phyloP scores from a whole-genome alignment of 2,888 invertebrate genomes.

The Saturnia pavonia region DNA sequence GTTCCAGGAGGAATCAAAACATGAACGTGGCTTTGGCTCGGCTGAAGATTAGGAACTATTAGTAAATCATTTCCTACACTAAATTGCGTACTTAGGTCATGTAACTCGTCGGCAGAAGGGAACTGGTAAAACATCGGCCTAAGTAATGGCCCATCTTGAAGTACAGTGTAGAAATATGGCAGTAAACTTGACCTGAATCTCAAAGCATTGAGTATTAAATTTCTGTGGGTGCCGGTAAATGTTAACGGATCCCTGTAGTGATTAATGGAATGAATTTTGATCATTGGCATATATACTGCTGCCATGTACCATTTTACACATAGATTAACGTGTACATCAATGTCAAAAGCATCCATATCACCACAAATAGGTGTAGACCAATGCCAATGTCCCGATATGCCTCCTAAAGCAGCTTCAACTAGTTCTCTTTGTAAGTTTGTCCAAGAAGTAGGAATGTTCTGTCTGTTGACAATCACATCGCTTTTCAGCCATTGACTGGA shows the following conservation, averaged over 20 bases:
- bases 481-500: slow-evolving; percentile 62
- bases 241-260: slow-evolving; percentile 68
- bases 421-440: slow-evolving; percentile 76
- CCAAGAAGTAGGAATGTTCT: slow-evolving; percentile 83
- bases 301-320: slow-evolving; percentile 87
- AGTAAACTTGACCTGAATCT: slow-evolving; percentile 72
- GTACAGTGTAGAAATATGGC: slow-evolving; percentile 82
- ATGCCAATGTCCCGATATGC: slow-evolving; percentile 73
- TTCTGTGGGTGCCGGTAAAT: slow-evolving; percentile 66
- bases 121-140: slow-evolving; percentile 86
- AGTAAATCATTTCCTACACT: slow-evolving; percentile 83
- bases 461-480: slow-evolving; percentile 60
- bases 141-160: slow-evolving; percentile 79
- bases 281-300: slow-evolving; percentile 83
- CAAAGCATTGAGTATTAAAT: slow-evolving; percentile 68
- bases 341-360: slow-evolving; percentile 68
- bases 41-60: slow-evolving; percentile 81
- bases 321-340: slow-evolving; percentile 61
- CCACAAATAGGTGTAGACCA: slow-evolving; percentile 83
- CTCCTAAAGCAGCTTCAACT: slow-evolving; percentile 71
- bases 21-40: slow-evolving; percentile 67
- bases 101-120: slow-evolving; percentile 66
- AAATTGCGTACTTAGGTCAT: slow-evolving; percentile 79
- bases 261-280: slow-evolving; percentile 73
- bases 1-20: slow-evolving; percentile 77